These are phyloP conservation scores for Eretmochelys imbricata DNA, from an alignment of 2,113 vertebrate genomes.

Conservation along the genomic window DNA sequence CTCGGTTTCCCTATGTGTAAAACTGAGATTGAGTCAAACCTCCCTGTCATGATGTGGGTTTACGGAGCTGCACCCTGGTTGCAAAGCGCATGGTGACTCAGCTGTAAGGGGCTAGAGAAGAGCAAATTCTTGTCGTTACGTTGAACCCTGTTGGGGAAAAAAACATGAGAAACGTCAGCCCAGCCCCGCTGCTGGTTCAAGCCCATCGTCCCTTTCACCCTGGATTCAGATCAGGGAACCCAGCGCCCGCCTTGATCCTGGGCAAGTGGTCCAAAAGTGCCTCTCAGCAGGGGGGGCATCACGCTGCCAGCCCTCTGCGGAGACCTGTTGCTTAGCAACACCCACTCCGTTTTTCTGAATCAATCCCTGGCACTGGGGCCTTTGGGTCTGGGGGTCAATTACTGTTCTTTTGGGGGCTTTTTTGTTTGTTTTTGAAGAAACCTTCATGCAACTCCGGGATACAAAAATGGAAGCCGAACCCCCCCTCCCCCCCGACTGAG, in stretches of 20 bases:
- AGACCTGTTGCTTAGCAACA: slow-evolving; percentile 80
- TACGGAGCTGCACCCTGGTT: neutral
- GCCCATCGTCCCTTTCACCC: neutral
- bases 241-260: neutral
- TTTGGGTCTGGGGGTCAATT: neutral
- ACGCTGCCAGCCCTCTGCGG: slow-evolving; percentile 39
- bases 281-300: neutral
- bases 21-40: neutral
- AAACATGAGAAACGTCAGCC: neutral
- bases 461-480: neutral
- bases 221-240: neutral
- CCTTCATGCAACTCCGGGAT: neutral
- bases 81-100: neutral
- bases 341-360: slow-evolving; percentile 66
- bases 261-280: neutral
- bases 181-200: neutral
- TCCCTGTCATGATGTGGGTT: neutral
- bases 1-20: neutral
- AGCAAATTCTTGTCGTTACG: neutral
- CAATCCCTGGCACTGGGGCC: slow-evolving; percentile 60
- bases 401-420: neutral
- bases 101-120: neutral
- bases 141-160: neutral
- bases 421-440: neutral
- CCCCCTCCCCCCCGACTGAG: too few species aligned